Evolutionary conservation across 1,140 invertebrate species (phyloP), one percentile per base, ranked within the genome.

Genomic region (Aleiodes sp.): DNA sequence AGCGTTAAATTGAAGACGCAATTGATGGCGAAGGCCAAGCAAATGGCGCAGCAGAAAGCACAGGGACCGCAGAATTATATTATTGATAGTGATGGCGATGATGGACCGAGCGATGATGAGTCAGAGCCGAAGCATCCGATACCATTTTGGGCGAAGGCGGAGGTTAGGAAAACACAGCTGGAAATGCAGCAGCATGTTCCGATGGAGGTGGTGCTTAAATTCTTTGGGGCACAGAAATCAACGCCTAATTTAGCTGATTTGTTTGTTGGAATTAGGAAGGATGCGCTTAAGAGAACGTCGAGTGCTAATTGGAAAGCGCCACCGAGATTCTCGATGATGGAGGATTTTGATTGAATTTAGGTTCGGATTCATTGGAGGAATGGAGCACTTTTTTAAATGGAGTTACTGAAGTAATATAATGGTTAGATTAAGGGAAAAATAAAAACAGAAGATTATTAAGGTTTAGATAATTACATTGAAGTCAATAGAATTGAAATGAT

Each of bases 221-320:
- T 92, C 68, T 93, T 92, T 80, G 87, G 87, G 29, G 86, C 89
- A n/a, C 87, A 87, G 46, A 87, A 87, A 60, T 90, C 89, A 71
- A 89, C 87, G 0, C 89, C 90, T 1, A 89, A 93, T 87, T 84
- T 93, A 39, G 82, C 86, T 37, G 87, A 89, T 70, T 87, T 93
- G 26, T 93, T 93, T 82, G 87, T 89, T 14, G 83, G 82, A 61
- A 92, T 93, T 72, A 89, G 91, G 76, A 88, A 88, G 52, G 84
- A 80, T 29, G 87, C 88, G 61, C 84, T 93, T 62, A 89, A 91
- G 75, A 87, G 92, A 28, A 92, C 91, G 35, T 93, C 92, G 0
- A 92, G 91, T 74, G 90, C 90, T 19, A 86, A 90, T 31, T 93
- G 92, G 92, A 88, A 88, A 70, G 89, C 90, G 19, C 91, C 91